phyloP scores from a whole-genome alignment of 2,888 invertebrate genomes.

The Sarcophaga rosellei region DNA sequence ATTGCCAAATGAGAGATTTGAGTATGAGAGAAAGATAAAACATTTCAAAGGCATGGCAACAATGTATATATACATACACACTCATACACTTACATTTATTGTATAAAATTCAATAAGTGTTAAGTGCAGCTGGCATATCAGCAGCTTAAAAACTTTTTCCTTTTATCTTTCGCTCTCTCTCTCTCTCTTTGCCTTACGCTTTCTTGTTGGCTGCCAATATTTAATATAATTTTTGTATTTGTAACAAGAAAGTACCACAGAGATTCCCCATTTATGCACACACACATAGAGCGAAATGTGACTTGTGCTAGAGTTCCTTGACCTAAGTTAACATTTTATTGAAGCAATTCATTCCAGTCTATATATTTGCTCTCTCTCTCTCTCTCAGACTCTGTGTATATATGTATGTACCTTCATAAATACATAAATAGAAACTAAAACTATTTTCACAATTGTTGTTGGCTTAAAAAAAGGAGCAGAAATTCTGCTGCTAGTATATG shows the following conservation, averaged over 20 bases:
- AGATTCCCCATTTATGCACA: too few species aligned
- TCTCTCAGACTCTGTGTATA: conserved; percentile 4
- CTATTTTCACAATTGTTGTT: conserved; percentile 48
- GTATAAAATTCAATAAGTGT: conserved; percentile 56
- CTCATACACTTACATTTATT: too few species aligned
- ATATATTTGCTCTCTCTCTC: conserved; percentile 50
- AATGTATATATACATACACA: neutral
- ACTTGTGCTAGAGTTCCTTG: conserved; percentile 69
- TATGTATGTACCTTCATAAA: neutral
- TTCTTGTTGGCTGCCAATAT: conserved; percentile 39
- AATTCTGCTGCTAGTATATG: conserved; percentile 11
- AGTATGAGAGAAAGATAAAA: neutral
- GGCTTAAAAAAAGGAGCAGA: neutral
- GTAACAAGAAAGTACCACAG: neutral
- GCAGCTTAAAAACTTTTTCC: neutral
- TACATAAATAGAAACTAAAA: conserved; percentile 18
- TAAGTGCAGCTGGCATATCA: conserved; percentile 63
- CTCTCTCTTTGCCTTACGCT: neutral
- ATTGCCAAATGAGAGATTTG: conserved; percentile 21
- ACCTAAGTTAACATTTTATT: conserved; percentile 70
- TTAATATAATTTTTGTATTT: conserved; percentile 49
- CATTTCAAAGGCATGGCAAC: neutral
- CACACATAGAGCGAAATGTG: neutral
- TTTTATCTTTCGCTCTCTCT: neutral
- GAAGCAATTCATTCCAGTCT: conserved; percentile 67